phyloP scores from a whole-genome alignment of 2,797 vertebrate genomes.

The Pantherophis alleghaniensis region DNA sequence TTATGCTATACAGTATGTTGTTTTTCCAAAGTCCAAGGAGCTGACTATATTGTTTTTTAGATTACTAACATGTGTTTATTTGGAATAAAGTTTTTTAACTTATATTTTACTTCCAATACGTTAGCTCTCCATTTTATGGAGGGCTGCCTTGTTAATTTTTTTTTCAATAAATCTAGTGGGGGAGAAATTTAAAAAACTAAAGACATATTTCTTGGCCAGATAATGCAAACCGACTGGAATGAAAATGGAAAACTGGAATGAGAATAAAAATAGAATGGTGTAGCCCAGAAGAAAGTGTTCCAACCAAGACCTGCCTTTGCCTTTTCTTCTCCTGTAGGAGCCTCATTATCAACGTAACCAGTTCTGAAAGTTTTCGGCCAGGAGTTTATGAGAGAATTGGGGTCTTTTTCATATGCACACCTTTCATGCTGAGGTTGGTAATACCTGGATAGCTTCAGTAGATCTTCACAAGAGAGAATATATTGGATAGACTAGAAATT shows the following conservation, averaged over 20 bases:
- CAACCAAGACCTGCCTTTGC: neutral
- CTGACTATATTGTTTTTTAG: neutral
- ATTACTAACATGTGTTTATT: neutral
- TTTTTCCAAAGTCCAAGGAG: neutral
- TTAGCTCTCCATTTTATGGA: neutral
- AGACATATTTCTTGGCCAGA: neutral
- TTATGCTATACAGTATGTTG: too few relatives aligned
- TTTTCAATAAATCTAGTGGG: neutral
- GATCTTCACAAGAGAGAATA: neutral
- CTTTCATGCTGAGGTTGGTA: neutral
- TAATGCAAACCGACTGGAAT: neutral
- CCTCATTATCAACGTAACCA: neutral
- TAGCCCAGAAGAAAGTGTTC: neutral
- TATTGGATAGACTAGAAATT: neutral
- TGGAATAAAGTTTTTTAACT: neutral
- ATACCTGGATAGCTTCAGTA: conserved; percentile 9
- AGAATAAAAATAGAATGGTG: neutral
- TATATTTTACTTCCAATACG: neutral
- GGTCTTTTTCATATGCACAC: neutral
- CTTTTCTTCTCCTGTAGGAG: neutral
- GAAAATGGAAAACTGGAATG: neutral
- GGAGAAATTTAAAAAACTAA: neutral
- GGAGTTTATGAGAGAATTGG: neutral
- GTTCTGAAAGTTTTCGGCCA: neutral
- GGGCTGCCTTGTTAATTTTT: neutral